Conservation (phyloP, 2,797 vertebrate genomes). For the Enteromius trimaculatus region DNA sequence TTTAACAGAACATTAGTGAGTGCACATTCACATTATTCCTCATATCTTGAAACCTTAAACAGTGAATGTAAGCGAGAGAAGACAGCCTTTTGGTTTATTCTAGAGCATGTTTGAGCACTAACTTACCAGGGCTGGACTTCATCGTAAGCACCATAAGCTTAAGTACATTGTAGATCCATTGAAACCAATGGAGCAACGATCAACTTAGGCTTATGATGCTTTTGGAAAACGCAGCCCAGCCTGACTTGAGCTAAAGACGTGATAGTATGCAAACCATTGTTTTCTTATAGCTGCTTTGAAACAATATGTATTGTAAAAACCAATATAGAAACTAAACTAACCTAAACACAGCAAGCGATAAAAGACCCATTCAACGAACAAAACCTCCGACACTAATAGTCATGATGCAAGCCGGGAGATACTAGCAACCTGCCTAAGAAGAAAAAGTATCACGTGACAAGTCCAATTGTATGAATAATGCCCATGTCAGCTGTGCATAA, state of each 20-base stretch:
- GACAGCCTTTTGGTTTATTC: not conserved
- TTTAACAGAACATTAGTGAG: not conserved
- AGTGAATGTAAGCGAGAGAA: not conserved
- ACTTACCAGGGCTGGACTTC: not conserved
- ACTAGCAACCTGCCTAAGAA: not conserved
- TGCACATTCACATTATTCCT: not conserved
- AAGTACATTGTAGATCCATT: too few species aligned
- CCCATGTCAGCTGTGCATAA: constrained; percentile 37
- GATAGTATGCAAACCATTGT: not conserved
- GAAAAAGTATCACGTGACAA: constrained; percentile 16
- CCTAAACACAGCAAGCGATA: not conserved
- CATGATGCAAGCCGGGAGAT: not conserved
- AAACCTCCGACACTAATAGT: not conserved
- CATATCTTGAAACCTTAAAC: not conserved
- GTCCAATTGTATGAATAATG: constrained; percentile 8
- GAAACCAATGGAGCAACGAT: too few species aligned
- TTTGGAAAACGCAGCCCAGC: too few species aligned
- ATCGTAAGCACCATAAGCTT: too few species aligned
- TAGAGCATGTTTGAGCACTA: not conserved
- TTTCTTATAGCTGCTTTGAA: not conserved
- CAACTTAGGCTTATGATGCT: too few species aligned
- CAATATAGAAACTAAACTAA: not conserved
- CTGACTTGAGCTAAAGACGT: not conserved
- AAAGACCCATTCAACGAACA: not conserved
- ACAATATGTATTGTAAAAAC: not conserved